Conservation (phyloP, 1,140 invertebrate genomes). For the Diachasma alloeum region DNA sequence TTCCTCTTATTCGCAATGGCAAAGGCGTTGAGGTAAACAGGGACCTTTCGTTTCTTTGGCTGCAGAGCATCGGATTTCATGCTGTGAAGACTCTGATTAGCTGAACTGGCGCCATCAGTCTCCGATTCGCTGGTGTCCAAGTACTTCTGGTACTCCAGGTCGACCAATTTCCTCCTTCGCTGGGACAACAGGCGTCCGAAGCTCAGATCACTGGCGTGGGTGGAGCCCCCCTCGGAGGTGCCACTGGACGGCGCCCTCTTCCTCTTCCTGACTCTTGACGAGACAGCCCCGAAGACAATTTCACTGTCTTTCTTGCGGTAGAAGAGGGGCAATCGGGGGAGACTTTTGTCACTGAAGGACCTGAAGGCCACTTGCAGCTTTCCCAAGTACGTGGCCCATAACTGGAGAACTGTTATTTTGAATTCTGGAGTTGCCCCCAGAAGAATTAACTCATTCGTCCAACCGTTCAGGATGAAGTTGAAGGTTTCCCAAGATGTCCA, state of each 20-base stretch:
- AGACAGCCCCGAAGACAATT: conserved; percentile 64
- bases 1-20: conserved; percentile 51
- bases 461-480: conserved; percentile 71
- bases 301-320: conserved; percentile 66
- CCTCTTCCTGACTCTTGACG: conserved; percentile 42
- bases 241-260: conserved; percentile 28
- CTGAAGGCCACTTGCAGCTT: conserved; percentile 70
- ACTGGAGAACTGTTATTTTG: conserved; percentile 68
- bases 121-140: conserved; percentile 49
- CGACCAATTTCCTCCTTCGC: conserved; percentile 44
- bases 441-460: conserved; percentile 69
- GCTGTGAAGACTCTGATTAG: conserved; percentile 55
- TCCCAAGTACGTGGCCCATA: conserved; percentile 72
- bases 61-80: conserved; percentile 39
- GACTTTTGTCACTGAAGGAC: conserved; percentile 52
- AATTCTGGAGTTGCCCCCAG: conserved; percentile 67
- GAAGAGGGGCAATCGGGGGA: conserved; percentile 67
- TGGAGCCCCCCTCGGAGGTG: conserved; percentile 43
- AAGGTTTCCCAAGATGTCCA: conserved; percentile 74
- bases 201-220: conserved; percentile 47
- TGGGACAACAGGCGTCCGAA: background rate
- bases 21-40: conserved; percentile 47
- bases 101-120: conserved; percentile 40
- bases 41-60: background rate
- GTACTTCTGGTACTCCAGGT: conserved; percentile 57